These are phyloP conservation scores for Pyrocoelia pectoralis DNA, from an alignment of 2,888 invertebrate species.

Conservation along the genomic window DNA sequence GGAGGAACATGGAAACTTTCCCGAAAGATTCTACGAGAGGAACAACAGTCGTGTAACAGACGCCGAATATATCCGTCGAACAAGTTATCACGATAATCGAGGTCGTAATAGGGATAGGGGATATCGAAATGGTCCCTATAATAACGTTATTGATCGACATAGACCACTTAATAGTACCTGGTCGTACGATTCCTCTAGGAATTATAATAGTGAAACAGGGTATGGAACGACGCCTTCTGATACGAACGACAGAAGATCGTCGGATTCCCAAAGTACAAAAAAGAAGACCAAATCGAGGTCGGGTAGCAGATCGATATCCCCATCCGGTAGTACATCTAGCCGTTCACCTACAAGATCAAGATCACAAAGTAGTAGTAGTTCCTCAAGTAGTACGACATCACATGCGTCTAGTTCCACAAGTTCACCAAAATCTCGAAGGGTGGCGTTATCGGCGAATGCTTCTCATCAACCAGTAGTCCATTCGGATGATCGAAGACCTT, in stretches of 20 bases:
- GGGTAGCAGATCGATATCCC: slow-evolving; percentile 64
- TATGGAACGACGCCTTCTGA: slow-evolving; percentile 56
- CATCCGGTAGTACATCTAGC: slow-evolving; percentile 64
- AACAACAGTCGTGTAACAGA: slow-evolving; percentile 50
- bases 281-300: slow-evolving; percentile 60
- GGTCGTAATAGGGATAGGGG: slow-evolving; percentile 58
- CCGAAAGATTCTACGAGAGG: slow-evolving; percentile 65
- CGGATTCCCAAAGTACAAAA: slow-evolving; percentile 49
- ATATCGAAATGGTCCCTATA: slow-evolving; percentile 61
- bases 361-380: slow-evolving; percentile 64
- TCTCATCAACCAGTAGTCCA: slow-evolving; percentile 53
- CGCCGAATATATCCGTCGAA: slow-evolving; percentile 52
- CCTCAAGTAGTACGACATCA: slow-evolving; percentile 70
- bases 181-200: slow-evolving; percentile 59
- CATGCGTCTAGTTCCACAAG: slow-evolving; percentile 67
- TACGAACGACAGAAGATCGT: slow-evolving; percentile 45
- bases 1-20: slow-evolving; percentile 63
- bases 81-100: slow-evolving; percentile 59
- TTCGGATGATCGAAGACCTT: slow-evolving; percentile 76
- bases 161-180: slow-evolving; percentile 38
- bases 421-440: slow-evolving; percentile 65
- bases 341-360: slow-evolving; percentile 63
- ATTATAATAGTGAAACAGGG: slow-evolving; percentile 59
- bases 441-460: slow-evolving; percentile 55
- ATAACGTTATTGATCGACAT: slow-evolving; percentile 52